Evolutionary conservation across 2,797 vertebrate species (phyloP).

Genomic region (Cichlasoma orientale): DNA sequence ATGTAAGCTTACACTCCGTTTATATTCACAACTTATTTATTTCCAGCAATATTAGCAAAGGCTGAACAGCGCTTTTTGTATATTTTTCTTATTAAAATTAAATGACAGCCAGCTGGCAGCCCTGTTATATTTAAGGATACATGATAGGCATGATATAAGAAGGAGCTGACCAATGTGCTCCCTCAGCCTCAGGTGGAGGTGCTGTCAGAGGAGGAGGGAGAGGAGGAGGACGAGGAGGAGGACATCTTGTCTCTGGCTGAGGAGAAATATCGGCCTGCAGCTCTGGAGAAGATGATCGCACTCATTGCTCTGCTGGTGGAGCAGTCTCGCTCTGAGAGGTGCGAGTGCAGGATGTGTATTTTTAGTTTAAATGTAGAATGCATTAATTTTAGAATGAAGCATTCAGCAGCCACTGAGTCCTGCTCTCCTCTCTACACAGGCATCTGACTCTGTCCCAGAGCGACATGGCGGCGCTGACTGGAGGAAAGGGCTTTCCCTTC

Average conservation of each 20-base stretch:
- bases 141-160: not conserved
- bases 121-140: not conserved
- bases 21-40: not conserved
- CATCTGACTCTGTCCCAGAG: conserved; percentile 98
- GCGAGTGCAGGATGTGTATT: not conserved
- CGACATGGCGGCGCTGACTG: conserved; percentile 97
- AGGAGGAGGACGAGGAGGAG: conserved; percentile 97
- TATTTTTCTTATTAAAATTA: not conserved
- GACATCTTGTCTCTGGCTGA: conserved; percentile 97
- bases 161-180: not conserved
- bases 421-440: conserved; percentile 71
- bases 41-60: not conserved
- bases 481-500: conserved; percentile 98
- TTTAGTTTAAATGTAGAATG: not conserved
- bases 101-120: fast-evolving
- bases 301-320: conserved; percentile 97
- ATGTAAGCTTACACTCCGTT: conserved; percentile 81
- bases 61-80: not conserved
- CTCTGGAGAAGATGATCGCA: conserved; percentile 98
- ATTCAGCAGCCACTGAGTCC: not conserved
- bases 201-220: conserved; percentile 96
- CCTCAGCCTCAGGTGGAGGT: conserved; percentile 96
- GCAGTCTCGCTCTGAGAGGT: conserved; percentile 98
- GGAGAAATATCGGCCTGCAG: conserved; percentile 97
- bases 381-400: not conserved